Base-by-base conservation (phyloP, 2,888 invertebrate genomes). In the Steinernema carpocapsae region DNA sequence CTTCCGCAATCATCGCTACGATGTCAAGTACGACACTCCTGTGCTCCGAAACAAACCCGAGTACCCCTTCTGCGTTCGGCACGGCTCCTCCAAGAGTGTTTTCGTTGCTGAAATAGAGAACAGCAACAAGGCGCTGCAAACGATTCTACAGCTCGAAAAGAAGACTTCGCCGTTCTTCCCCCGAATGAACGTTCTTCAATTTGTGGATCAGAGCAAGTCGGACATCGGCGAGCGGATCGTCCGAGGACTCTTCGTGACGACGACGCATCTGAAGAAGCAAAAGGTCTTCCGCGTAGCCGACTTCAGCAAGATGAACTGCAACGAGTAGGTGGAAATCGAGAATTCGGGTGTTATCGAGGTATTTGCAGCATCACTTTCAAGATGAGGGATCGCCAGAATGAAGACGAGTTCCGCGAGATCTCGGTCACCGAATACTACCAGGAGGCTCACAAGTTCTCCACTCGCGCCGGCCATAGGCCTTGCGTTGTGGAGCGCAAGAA, bases 91-190 rank as follows among this genome's bases (percentile, higher is more conserved):
- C 1, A 64, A 64, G 64, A 64, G 64, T 32, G 64, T 64, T 17
- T 64, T 26, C 32, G 17, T 64, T 29, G 1, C 32, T 14, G 48
- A 48, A 29, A 10, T 2, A 32, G 10, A 32, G 29, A 64, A 32
- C 64, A 29, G n/a, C 29, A 17, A 29, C 1, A 12, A 29, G 32
- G 37, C 6, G 17, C 17, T 29, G 12, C 1, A 6, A 4, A 29
- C 32, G 32, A 64, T 64, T 19, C 32, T 64, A 7, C 64, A 64
- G 32, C 64, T 64, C 3, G 64, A 64, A n/a, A 64, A 64, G 32
- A 64, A 64, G 64, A 64, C 64, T 14, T 26, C 64, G 64, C 32
- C 64, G 26, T 64, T 64, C 64, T 64, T 64, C 64, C 64, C 64
- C 10, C 29, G 29, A 17, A 64, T 64, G 64, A 29, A 14, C 32